Percentiles rank a stretch among this genome's conserved stretches.
phyloP scores from a whole-genome alignment of 1,140 invertebrate species.

The Tenebrio molitor region DNA sequence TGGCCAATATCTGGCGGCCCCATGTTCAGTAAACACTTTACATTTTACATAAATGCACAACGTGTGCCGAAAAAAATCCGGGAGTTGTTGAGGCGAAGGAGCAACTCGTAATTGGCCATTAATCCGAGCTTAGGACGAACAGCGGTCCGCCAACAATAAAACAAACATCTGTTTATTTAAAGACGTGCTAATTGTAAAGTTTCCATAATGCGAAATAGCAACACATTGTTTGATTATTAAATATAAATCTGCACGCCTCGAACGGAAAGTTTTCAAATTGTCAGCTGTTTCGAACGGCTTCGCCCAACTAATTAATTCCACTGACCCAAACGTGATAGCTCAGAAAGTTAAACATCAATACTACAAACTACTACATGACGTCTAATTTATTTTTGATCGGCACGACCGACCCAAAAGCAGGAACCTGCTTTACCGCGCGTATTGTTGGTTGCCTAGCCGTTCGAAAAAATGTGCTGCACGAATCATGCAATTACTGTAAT shows the following conservation, averaged over 20 bases:
- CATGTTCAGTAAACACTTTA: constrained; percentile 27
- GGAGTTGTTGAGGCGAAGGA: background rate
- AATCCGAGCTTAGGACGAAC: background rate
- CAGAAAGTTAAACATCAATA: constrained; percentile 59
- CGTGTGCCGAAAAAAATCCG: background rate
- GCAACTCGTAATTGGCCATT: background rate
- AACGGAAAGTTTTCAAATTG: constrained; percentile 59
- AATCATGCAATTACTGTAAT: too few species aligned
- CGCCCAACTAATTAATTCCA: constrained; percentile 58
- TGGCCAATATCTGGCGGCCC: constrained; percentile 42
- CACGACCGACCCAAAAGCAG: too few species aligned
- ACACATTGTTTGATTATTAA: constrained; percentile 62
- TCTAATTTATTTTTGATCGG: constrained; percentile 59
- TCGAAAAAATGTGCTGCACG: too few species aligned
- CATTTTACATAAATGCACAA: constrained; percentile 41
- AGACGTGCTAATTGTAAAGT: constrained; percentile 27
- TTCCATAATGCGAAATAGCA: constrained; percentile 50
- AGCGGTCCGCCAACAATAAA: background rate
- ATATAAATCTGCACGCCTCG: constrained; percentile 58
- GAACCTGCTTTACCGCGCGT: too few species aligned
- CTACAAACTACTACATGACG: constrained; percentile 55
- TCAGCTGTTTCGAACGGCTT: constrained; percentile 61
- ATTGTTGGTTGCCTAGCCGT: too few species aligned
- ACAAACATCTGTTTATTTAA: constrained; percentile 41
- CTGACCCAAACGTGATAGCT: constrained; percentile 58